A percentile compares a stretch with the other conserved stretches of the same genome.
phyloP scores from a whole-genome alignment of 2,888 invertebrate species.

The Orgyia antiqua region DNA sequence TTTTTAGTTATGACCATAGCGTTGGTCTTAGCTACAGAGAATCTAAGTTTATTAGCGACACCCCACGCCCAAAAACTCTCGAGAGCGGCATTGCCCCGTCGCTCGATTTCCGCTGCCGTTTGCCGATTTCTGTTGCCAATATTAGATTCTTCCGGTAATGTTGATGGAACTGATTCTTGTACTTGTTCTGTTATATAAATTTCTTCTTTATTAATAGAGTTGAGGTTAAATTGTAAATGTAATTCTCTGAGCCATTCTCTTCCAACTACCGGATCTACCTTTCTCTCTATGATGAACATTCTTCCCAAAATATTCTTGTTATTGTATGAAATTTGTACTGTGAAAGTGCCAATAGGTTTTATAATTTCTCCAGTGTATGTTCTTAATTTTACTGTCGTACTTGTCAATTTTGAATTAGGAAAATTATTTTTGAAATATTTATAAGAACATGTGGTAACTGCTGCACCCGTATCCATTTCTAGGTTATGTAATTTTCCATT shows the following conservation, averaged over 20 bases:
- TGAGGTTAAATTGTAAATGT: conserved; percentile 9
- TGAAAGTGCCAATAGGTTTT: conserved; percentile 4
- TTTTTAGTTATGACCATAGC: too few species aligned
- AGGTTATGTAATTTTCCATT: conserved; percentile 1
- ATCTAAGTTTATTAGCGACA: too few species aligned
- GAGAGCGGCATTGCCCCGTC: too few species aligned
- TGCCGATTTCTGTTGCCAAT: too few species aligned
- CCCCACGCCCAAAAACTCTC: too few species aligned
- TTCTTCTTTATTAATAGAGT: conserved; percentile 9
- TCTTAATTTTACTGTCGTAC: conserved; percentile 2
- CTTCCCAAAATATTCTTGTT: neutral
- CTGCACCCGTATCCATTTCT: conserved; percentile 10
- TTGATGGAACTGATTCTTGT: too few species aligned
- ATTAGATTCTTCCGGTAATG: too few species aligned
- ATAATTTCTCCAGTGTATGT: conserved; percentile 11
- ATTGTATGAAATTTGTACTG: neutral
- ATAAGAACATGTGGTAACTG: conserved; percentile 9
- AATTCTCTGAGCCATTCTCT: conserved; percentile 13
- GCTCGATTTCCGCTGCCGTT: too few species aligned
- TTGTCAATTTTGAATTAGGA: neutral
- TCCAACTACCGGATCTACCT: conserved; percentile 12
- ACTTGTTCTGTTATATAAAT: conserved; percentile 2
- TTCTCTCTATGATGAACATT: conserved; percentile 3
- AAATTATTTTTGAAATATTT: conserved; percentile 4
- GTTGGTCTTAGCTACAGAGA: too few species aligned